Conservation (phyloP, 2,888 invertebrate species). For the Liopterus haemorrhoidalis region DNA sequence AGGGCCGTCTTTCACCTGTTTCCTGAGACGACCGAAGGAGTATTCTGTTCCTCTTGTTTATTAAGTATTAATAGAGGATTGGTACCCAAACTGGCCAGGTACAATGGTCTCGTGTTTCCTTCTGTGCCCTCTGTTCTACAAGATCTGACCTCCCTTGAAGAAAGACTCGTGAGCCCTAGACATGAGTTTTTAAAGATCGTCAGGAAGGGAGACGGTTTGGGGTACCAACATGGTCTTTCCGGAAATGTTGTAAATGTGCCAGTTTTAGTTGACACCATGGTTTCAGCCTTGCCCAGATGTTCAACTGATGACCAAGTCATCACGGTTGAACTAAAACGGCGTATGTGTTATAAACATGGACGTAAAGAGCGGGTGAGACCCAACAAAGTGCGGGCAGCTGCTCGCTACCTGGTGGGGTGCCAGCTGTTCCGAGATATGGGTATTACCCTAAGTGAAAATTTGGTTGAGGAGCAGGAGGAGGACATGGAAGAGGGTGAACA, state of each 20-base stretch:
- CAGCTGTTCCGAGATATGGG: no score
- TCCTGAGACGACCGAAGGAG: no score
- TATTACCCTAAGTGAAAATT: conserved; percentile 26
- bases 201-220: no score
- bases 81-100: conserved; percentile 21
- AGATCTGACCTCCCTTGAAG: conserved; percentile 27
- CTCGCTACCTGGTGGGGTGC: conserved; percentile 14
- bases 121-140: conserved; percentile 23
- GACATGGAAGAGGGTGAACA: conserved; percentile 26
- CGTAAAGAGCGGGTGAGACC: no score
- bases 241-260: conserved; percentile 29
- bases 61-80: no score
- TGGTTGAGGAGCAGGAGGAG: conserved; percentile 18
- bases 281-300: conserved; percentile 23
- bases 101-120: conserved; percentile 25
- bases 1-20: no score
- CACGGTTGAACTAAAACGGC: conserved; percentile 26
- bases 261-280: conserved; percentile 25
- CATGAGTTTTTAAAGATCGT: conserved; percentile 29
- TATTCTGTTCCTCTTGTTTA: no score
- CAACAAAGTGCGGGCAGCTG: no score
- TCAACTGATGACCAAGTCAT: conserved; percentile 25
- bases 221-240: conserved; percentile 30
- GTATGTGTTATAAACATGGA: no score
- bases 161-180: conserved; percentile 26